phyloP scores from a whole-genome alignment of 2,113 vertebrate genomes.

The Noturus placidus region DNA sequence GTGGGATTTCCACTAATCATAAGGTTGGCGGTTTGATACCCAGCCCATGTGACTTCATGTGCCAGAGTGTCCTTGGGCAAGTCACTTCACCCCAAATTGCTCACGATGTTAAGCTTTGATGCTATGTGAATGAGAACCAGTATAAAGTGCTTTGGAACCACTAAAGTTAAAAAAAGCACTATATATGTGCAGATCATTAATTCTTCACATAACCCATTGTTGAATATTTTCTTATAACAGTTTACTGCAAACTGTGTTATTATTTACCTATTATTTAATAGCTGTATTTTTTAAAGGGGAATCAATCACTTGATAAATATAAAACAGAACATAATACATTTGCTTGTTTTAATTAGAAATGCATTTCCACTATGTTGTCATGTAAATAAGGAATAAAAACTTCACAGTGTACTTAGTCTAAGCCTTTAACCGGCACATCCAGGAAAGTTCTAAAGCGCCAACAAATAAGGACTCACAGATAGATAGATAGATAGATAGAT shows the following conservation, averaged over 20 bases:
- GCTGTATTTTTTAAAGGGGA: background rate
- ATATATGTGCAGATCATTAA: no score
- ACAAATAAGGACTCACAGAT: slow-evolving; percentile 16
- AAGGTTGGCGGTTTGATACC: no score
- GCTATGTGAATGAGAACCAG: no score
- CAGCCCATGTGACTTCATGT: no score
- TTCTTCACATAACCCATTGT: background rate
- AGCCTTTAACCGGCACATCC: background rate
- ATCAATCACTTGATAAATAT: background rate
- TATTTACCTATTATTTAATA: background rate
- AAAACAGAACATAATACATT: background rate
- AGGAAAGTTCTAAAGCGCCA: background rate
- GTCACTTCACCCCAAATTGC: no score
- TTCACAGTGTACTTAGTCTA: background rate
- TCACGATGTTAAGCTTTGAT: no score
- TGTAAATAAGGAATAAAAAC: background rate
- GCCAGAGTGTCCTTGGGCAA: no score
- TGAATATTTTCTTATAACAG: background rate
- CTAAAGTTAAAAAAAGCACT: no score
- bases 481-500: slow-evolving; percentile 33
- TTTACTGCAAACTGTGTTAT: background rate
- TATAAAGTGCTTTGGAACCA: no score
- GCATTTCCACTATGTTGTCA: background rate
- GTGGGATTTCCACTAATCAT: no score
- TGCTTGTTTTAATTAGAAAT: background rate